Base-by-base conservation (phyloP, 2,888 invertebrate species). In the Parnassius mnemosyne region DNA sequence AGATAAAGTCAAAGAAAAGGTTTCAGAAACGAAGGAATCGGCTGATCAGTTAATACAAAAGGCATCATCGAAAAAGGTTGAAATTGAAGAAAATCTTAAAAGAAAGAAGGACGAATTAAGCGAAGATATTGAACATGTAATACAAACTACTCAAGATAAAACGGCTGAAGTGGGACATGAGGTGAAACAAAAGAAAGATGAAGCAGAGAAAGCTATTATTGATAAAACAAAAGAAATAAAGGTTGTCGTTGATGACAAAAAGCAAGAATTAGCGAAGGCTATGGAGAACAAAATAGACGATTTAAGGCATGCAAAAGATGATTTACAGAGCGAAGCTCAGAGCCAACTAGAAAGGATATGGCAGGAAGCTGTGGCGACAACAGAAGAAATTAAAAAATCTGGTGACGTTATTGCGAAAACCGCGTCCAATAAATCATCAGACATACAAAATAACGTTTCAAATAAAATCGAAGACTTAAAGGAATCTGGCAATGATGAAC, bases 371-470 rank as follows among this genome's bases (percentile, higher is more conserved):
- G 86, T 89, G 77, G 71, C 79, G 43, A 82, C 90, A 0, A 89
- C 90, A 0, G 87, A 91, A n/a, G 81, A 89, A 72, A 90, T 91
- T 51, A 89, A 85, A 66, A 83, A 83, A 75, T 75, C 85, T 0
- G 89, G 89, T 1, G 89, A 89, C 71, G 84, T 86, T 10, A 78
- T 83, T 50, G 68, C 88, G 43, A 89, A 89, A 65, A 79, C 81
- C 13, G 83, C 83, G 43, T 77, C 82, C 47, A 79, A 83, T 55
- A 87, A 88, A 59, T 83, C 82, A 71, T 67, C 75, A 5, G 77
- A 85, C 69, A 53, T 89, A 43, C 79, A 85, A 73, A 69, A 72
- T n/a, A 78, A 79, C 50, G 61, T 85, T 9, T 67, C 69, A 9
- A 72, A 74, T 57, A 80, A 84, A 78, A 70, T 80, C 34, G 76